Base-by-base conservation (phyloP, 2,888 invertebrate species). In the Calliphora vomitoria region DNA sequence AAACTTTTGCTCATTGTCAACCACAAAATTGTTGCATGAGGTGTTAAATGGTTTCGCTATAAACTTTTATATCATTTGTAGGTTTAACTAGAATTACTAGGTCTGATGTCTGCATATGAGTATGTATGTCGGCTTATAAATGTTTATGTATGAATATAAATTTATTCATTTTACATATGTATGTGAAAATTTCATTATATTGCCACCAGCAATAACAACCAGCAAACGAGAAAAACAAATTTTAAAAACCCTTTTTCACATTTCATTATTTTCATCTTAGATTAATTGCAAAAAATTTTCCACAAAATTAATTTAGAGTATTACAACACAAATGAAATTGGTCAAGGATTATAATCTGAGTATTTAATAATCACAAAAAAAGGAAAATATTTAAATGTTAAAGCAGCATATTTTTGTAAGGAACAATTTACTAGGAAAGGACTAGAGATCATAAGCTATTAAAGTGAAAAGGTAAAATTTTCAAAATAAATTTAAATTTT, bases 11-110 rank as follows among this genome's bases (percentile, higher is more conserved):
- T 90, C 91, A 92, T 92, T 92, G 93, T 92, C 91, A 91, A 91
- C 92, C 92, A 89, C 93, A 92, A 91, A 92, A 92, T 92, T 91
- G 92, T 91, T 92, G 92, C 92, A 90, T 91, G 92, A 92, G 92
- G 92, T 92, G 92, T 92, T 92, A 92, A 92, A 92, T 92, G 92
- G 87, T 85, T 90, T 82, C 87, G 82, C 81, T 85, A 87, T 87
- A 87, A 85, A 87, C 82, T 85, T 87, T 87, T 85, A 87, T 85
- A 82, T 69, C 82, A 82, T 71, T 69, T 78, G 80, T 89, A 88
- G 88, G 88, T 89, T 87, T 88, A 71, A 84, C 80, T 72, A 72
- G 41, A 69, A 82, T 69, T 76, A 47, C 44, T 71, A 68, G 50
- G 76, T 60, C 35, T 18, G 11, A 47, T 75, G 15, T 80, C 20